Base-by-base conservation (phyloP, 2,113 vertebrate species). In the Saguinus imperator region DNA sequence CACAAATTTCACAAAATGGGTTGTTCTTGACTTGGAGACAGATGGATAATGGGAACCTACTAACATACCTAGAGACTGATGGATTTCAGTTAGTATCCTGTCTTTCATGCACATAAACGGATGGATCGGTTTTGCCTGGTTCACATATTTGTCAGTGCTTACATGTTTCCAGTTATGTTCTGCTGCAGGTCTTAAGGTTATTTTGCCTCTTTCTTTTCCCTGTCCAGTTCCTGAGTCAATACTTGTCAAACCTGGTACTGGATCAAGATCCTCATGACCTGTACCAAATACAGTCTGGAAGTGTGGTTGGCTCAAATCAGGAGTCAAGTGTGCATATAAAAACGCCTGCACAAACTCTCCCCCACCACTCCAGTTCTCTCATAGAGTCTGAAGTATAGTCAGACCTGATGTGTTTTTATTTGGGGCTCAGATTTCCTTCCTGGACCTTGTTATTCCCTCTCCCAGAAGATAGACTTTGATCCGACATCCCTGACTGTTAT, bases 271-370 rank as follows among this genome's bases (percentile, higher is more conserved):
- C 21, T 14, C n/a, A 40, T 8, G 61, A 52, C 18, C 4, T 29
- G 16, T 32, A 27, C 35, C 5, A 40, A 14, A 23, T n/a, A 32
- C 55, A 40, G 8, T 20, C 9, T 52, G 58, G 58, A 55, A 29
- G 3, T 83, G 43, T 43, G 40, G 14, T 32, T 48, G 27, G 77
- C 45, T 92, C 45, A 58, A n/a, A 64, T 45, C 45, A 55, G 18
- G 79, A 61, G n/a, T 21, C 72, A 17, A 29, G 20, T 29, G 76
- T 29, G 25, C n/a, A 14, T 0, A 0, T 27, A 29, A 11, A 8
- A 1, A 43, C 12, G 1, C n/a, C 57, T 18, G 23, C 8, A 11
- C 5, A 11, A 4, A 66, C 0, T 48, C 29, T 18, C 40, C 72
- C 23, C 43, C 4, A 0, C 29, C 43, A 48, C 6, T 58, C 58